phyloP scores from a whole-genome alignment of 2,888 invertebrate genomes.

The Dendrolimus pini region DNA sequence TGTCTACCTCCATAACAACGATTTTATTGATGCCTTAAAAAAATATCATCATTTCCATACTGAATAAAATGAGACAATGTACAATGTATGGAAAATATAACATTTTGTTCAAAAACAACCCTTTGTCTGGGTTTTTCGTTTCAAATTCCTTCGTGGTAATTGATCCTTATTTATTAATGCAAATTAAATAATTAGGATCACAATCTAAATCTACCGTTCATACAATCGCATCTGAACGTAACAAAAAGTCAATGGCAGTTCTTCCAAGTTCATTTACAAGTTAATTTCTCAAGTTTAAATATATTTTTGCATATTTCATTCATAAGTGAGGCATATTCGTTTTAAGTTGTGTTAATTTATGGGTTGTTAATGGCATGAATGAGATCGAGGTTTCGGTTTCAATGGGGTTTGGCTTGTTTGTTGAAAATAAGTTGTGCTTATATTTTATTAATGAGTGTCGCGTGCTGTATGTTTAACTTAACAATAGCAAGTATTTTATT shows the following conservation, averaged over 20 bases:
- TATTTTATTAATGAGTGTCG: slow-evolving; percentile 17
- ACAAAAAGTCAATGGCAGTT: background rate
- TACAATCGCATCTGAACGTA: background rate
- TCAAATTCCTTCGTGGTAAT: too few relatives aligned
- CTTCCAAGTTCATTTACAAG: background rate
- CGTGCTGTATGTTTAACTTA: background rate
- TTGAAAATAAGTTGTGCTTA: slow-evolving; percentile 14
- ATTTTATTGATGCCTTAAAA: too few relatives aligned
- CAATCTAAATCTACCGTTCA: background rate
- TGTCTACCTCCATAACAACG: too few relatives aligned
- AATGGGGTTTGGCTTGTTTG: slow-evolving; percentile 12
- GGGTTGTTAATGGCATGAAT: slow-evolving; percentile 24
- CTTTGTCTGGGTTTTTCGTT: too few relatives aligned
- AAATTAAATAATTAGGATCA: background rate
- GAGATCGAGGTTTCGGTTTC: slow-evolving; percentile 13
- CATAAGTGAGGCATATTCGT: slow-evolving; percentile 21
- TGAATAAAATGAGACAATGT: too few relatives aligned
- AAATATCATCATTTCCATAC: too few relatives aligned
- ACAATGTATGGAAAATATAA: too few relatives aligned
- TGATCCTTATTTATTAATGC: background rate
- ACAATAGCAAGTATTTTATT: background rate
- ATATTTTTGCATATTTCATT: slow-evolving; percentile 39
- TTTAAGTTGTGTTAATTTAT: slow-evolving; percentile 20
- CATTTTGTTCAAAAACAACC: too few relatives aligned
- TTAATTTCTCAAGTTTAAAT: background rate